Evolutionary conservation across 2,113 vertebrate genomes (phyloP).

Genomic region (Camelus bactrianus): DNA sequence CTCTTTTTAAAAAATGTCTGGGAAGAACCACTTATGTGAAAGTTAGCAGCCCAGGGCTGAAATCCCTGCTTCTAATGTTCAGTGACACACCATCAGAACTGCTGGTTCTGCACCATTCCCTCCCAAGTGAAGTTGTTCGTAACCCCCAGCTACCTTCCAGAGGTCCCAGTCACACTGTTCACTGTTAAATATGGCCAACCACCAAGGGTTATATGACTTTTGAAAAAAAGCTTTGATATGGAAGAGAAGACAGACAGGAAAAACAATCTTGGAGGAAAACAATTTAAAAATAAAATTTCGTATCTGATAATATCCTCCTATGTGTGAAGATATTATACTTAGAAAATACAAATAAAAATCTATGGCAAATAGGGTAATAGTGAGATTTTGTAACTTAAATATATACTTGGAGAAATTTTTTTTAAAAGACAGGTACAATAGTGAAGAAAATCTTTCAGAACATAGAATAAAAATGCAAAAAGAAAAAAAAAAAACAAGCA

Average conservation of each 20-base stretch:
- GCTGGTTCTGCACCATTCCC: neutral
- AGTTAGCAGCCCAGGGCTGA: neutral
- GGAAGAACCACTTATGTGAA: neutral
- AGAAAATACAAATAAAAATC: neutral
- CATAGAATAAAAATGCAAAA: neutral
- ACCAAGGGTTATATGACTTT: neutral
- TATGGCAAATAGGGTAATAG: neutral
- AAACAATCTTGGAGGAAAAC: neutral
- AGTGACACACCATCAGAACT: neutral
- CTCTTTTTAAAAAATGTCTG: neutral
- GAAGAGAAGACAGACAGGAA: neutral
- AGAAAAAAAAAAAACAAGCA: neutral
- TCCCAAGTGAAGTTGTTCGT: neutral
- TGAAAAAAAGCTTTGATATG: neutral
- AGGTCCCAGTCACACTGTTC: neutral
- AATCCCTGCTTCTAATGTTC: neutral
- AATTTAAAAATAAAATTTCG: neutral
- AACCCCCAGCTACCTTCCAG: neutral
- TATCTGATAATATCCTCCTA: neutral
- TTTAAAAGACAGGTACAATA: neutral
- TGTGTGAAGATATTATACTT: neutral
- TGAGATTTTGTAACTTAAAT: neutral
- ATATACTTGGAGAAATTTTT: neutral
- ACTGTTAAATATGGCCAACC: neutral
- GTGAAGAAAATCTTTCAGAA: neutral